Conservation (phyloP, 2,113 vertebrate genomes). For the Xiphophorus maculatus region DNA sequence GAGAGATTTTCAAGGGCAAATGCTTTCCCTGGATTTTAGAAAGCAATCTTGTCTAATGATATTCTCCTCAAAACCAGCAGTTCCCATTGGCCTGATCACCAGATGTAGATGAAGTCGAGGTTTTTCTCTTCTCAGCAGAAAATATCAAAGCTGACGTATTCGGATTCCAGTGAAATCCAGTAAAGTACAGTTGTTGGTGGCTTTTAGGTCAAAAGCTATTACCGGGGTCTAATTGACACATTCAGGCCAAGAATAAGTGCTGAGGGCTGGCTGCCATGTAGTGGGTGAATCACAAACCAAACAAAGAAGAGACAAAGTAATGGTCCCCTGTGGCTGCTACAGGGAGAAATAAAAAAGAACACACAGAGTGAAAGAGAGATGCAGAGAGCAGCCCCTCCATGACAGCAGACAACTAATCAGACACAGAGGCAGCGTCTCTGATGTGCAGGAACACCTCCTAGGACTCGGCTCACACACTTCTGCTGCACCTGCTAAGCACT, state of each 20-base stretch:
- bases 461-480: conserved; percentile 63
- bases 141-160: conserved; percentile 30
- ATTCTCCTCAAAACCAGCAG: conserved; percentile 20
- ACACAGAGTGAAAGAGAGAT: conserved; percentile 50
- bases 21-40: no score
- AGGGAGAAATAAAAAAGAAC: conserved; percentile 43
- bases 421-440: conserved; percentile 58
- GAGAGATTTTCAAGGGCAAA: no score
- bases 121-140: conserved; percentile 30
- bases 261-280: conserved; percentile 8
- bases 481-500: conserved; percentile 70
- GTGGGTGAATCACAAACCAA: conserved; percentile 59
- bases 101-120: conserved; percentile 2
- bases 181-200: conserved; percentile 39
- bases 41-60: no score
- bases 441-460: conserved; percentile 66
- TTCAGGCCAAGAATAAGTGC: conserved; percentile 48
- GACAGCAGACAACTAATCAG: conserved; percentile 74
- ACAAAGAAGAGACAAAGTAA: conserved; percentile 55
- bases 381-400: conserved; percentile 61
- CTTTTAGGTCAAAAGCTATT: conserved; percentile 61
- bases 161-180: conserved; percentile 31
- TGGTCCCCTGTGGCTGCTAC: conserved; percentile 53
- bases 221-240: conserved; percentile 53
- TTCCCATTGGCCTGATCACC: conserved; percentile 11